Base-by-base conservation (phyloP, 2,113 vertebrate species). In the Chaetops frenatus region DNA sequence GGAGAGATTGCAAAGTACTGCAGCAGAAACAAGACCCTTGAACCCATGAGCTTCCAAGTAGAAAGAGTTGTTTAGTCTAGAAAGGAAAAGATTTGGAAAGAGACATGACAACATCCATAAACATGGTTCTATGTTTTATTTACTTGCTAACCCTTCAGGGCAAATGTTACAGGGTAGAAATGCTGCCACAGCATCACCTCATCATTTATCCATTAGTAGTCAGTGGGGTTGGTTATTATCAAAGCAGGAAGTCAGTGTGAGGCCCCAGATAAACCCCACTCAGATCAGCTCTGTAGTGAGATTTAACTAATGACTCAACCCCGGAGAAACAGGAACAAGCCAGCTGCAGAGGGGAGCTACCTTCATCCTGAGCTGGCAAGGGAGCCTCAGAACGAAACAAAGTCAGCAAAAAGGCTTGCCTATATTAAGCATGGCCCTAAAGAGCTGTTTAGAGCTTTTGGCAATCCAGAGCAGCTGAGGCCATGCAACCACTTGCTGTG, bases 31-130 rank as follows among this genome's bases (percentile, higher is more conserved):
- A 74, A 92, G 65, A 67, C 22, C 19, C 69, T 92, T 88, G 70
- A 84, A 92, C 71, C 23, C 7, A 15, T 4, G 9, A 56, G 33
- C n/a, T 95, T 94, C 56, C 67, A 83, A 92, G 45, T 12, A 71
- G 72, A 80, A 47, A 53, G 44, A 76, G 45, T 40, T 72, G 80
- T 96, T 97, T 97, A 93, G 88, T 78, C 90, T 94, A 56, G 48
- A 86, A 88, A 84, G 31, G 47, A 88, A 90, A 94, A 74, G n/a
- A 81, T 50, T 88, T 71, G 47, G 33, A 65, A 77, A 92, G 35
- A 90, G 31, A 83, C 47, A 79, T 33, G 53, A 82, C 85, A 93
- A 76, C 42, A 94, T 54, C 44, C 17, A 62, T 88, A 93, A 96
- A 92, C 79, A 92, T 1, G 15, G 62, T 42, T 29, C 85, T 79